phyloP scores from a whole-genome alignment of 23 tunicate species.

The Ascidia mentula region DNA sequence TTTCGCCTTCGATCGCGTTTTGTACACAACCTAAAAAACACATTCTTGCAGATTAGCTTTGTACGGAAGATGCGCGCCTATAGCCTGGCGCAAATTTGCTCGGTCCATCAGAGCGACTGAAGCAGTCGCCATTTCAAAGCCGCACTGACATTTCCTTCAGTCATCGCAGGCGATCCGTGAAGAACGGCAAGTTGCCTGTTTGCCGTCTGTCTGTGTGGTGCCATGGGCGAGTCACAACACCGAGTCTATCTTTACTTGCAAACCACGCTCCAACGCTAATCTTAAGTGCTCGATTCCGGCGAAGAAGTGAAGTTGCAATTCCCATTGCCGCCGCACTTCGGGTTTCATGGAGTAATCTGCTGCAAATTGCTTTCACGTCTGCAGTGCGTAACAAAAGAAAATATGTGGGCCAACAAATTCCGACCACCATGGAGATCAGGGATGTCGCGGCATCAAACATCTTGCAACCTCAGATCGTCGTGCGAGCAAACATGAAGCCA shows the following conservation, averaged over 20 bases:
- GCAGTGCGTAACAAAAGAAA: neutral
- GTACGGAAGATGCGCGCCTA: neutral
- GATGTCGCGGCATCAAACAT: neutral
- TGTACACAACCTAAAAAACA: neutral
- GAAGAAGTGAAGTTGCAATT: neutral
- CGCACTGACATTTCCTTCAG: neutral
- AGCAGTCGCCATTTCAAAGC: neutral
- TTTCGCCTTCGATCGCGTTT: neutral
- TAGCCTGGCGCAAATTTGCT: neutral
- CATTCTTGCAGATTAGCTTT: neutral
- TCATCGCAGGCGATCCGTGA: neutral
- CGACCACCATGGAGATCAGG: neutral
- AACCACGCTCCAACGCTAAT: slow-evolving; percentile 1
- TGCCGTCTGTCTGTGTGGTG: slow-evolving; percentile 5
- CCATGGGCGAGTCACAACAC: slow-evolving; percentile 7
- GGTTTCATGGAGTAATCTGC: neutral
- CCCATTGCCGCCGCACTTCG: neutral
- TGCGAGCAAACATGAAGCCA: neutral
- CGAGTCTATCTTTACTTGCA: neutral
- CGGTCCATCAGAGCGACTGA: neutral
- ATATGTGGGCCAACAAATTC: slow-evolving; percentile 1
- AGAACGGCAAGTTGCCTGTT: neutral
- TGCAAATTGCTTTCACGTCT: neutral
- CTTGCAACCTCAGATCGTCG: neutral
- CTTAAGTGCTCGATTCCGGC: neutral